Conservation (phyloP, 1,140 invertebrate species). For the Drosophila littoralis region DNA sequence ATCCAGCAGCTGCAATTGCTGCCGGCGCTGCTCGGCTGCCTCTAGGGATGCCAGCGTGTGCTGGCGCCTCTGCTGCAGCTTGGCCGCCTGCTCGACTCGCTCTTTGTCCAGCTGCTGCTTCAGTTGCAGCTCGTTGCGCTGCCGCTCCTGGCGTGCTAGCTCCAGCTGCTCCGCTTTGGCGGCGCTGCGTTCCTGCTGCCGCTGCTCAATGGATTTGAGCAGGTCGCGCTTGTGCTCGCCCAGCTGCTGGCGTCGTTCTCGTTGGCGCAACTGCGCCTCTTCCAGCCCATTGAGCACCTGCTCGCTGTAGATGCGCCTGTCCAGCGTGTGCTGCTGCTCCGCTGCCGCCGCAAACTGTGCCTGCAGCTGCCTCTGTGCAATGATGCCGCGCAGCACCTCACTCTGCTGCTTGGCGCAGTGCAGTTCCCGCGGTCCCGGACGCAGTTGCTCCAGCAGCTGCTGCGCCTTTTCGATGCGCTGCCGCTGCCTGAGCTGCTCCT, state of each 20-base stretch:
- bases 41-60: conserved; percentile 71
- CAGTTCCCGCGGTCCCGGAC: conserved; percentile 70
- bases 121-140: conserved; percentile 42
- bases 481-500: conserved; percentile 39
- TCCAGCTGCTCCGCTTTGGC: conserved; percentile 41
- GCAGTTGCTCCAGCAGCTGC: conserved; percentile 67
- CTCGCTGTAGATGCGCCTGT: conserved; percentile 53
- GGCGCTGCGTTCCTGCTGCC: conserved; percentile 40
- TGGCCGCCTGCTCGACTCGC: conserved; percentile 27
- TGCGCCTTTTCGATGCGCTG: conserved; percentile 69
- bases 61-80: conserved; percentile 47
- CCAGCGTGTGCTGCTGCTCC: conserved; percentile 43
- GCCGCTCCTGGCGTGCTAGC: conserved; percentile 37
- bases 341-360: conserved; percentile 54
- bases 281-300: conserved; percentile 62
- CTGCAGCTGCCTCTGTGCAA: conserved; percentile 68
- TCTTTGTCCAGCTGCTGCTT: conserved; percentile 60
- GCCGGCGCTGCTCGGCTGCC: conserved; percentile 61
- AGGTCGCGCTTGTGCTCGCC: conserved; percentile 65
- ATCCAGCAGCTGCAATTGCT: conserved; percentile 63
- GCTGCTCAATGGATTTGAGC: conserved; percentile 57
- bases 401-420: conserved; percentile 70
- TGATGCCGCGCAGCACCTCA: conserved; percentile 67
- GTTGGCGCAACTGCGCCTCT: conserved; percentile 58
- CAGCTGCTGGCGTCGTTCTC: conserved; percentile 47